Conservation (phyloP, 2,888 invertebrate species). For the Diarsia rubi region DNA sequence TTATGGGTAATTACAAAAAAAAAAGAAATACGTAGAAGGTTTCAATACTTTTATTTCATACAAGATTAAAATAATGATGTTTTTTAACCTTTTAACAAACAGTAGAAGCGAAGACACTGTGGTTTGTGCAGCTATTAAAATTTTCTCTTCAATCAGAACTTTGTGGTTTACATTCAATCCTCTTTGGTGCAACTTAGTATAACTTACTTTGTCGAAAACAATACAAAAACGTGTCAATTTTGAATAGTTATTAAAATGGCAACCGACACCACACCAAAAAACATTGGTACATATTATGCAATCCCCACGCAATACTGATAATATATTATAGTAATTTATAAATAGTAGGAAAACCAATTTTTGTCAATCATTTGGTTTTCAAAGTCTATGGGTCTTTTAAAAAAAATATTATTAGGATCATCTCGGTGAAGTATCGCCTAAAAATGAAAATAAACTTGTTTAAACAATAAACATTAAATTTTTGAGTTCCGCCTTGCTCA, state of each 20-base stretch:
- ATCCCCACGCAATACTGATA: constrained; percentile 22
- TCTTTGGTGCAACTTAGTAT: constrained; percentile 69
- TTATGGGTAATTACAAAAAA: too few species aligned
- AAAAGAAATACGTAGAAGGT: constrained; percentile 42
- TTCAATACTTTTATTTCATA: constrained; percentile 69
- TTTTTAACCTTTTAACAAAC: constrained; percentile 59
- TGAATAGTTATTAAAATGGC: constrained; percentile 47
- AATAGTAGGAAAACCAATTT: not conserved
- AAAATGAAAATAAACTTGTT: not conserved
- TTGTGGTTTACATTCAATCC: constrained; percentile 58
- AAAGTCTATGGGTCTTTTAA: not conserved
- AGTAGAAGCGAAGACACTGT: constrained; percentile 63
- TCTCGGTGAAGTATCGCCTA: not conserved
- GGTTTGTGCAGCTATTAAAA: constrained; percentile 63
- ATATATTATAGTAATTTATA: not conserved
- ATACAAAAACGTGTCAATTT: constrained; percentile 43
- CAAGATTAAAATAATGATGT: constrained; percentile 62
- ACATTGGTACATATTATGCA: constrained; percentile 23
- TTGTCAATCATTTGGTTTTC: not conserved
- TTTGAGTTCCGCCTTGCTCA: not conserved
- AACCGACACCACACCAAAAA: constrained; percentile 62
- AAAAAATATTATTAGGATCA: not conserved
- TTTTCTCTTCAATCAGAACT: constrained; percentile 49
- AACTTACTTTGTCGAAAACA: constrained; percentile 47
- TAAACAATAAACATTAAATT: not conserved